A percentile compares a stretch with the other conserved stretches of the same genome.
These are phyloP conservation scores for Perdita meconis DNA, from an alignment of 2,888 invertebrate species.

Conservation along the genomic window DNA sequence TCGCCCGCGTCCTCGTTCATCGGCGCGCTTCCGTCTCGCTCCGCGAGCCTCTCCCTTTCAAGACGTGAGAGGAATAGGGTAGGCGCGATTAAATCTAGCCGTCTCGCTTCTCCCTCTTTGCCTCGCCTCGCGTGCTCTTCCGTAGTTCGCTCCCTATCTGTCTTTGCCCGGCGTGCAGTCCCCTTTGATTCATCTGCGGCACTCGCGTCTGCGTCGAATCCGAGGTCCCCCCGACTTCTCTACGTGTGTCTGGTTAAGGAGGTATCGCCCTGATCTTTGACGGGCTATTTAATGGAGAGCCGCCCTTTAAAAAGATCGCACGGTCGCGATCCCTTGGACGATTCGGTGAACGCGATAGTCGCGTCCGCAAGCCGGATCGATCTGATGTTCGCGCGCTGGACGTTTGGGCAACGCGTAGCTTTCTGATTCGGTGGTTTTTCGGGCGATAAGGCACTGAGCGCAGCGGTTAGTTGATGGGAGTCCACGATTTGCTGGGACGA, in stretches of 20 bases:
- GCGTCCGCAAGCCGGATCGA: neutral
- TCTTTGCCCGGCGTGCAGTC: constrained; percentile 31
- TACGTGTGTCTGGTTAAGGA: constrained; percentile 26
- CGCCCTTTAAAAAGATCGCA: constrained; percentile 27
- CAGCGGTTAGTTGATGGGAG: too few relatives aligned
- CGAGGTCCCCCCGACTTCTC: neutral
- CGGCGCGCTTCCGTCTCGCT: constrained; percentile 23
- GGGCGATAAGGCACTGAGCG: too few relatives aligned
- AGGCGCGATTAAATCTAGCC: constrained; percentile 70
- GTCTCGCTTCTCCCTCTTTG: constrained; percentile 39
- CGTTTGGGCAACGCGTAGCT: too few relatives aligned
- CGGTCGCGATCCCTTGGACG: neutral
- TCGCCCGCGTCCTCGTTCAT: constrained; percentile 1
- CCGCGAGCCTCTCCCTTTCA: constrained; percentile 52
- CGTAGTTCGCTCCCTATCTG: constrained; percentile 23
- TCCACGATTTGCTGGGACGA: too few relatives aligned
- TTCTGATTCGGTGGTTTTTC: too few relatives aligned
- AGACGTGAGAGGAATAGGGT: constrained; percentile 73
- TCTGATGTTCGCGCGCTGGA: too few relatives aligned
- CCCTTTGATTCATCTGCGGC: constrained; percentile 40
- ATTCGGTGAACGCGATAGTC: constrained; percentile 1
- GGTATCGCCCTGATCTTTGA: constrained; percentile 43
- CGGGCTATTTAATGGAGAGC: constrained; percentile 42
- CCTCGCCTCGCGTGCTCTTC: constrained; percentile 6
- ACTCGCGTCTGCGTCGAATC: constrained; percentile 28